phyloP scores from a whole-genome alignment of 2,888 invertebrate species.

The Allolobophora icterica region DNA sequence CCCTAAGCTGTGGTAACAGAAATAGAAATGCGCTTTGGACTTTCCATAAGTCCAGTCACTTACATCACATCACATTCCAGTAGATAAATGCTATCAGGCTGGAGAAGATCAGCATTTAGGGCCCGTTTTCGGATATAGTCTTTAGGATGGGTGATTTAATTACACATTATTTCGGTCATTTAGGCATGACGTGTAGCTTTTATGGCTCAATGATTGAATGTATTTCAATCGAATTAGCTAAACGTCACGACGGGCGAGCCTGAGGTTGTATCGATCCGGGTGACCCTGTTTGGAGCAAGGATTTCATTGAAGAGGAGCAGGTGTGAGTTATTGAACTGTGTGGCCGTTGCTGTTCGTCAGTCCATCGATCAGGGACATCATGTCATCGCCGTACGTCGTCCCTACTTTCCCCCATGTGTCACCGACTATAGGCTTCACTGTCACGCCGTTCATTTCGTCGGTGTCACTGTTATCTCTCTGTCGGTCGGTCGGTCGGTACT shows the following conservation, averaged over 20 bases:
- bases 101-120: no score
- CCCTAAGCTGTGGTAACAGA: no score
- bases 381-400: neutral
- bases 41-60: no score
- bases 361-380: conserved; percentile 7
- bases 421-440: neutral
- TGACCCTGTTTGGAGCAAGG: neutral
- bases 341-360: neutral
- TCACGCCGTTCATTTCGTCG: conserved; percentile 5
- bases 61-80: no score
- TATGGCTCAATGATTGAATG: neutral
- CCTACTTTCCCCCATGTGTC: neutral
- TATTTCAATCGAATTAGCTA: conserved; percentile 17
- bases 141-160: neutral
- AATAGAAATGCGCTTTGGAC: no score
- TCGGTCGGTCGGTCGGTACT: neutral
- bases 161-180: neutral
- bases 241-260: neutral
- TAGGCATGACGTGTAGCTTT: conserved; percentile 14
- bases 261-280: neutral
- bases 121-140: neutral
- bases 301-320: neutral
- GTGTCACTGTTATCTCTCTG: neutral
- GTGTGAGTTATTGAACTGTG: conserved; percentile 13
- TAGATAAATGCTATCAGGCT: no score